These are phyloP conservation scores for Diorhabda elongata DNA, from an alignment of 1,140 invertebrate genomes.

Conservation along the genomic window DNA sequence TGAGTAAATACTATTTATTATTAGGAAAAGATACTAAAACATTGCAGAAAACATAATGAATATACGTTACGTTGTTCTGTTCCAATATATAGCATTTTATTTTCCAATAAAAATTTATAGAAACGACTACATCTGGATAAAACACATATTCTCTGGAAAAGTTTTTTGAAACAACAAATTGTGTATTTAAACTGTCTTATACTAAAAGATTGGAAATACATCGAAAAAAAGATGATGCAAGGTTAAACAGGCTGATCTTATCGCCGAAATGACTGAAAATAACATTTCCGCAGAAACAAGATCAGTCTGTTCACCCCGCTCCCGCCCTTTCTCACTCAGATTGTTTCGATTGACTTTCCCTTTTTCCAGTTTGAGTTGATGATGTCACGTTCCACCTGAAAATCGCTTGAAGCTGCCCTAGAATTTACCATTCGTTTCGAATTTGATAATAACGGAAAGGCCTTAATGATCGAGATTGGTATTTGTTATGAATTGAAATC, in stretches of 20 bases:
- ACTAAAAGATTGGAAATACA: too few species aligned
- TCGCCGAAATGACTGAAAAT: slow-evolving; percentile 60
- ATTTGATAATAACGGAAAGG: neutral
- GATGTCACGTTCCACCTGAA: slow-evolving; percentile 3
- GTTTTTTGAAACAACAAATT: too few species aligned
- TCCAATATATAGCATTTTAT: too few species aligned
- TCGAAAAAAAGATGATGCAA: neutral
- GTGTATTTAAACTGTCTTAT: too few species aligned
- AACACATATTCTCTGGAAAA: too few species aligned
- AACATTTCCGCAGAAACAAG: slow-evolving; percentile 58
- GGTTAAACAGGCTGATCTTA: slow-evolving; percentile 65
- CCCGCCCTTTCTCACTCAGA: neutral
- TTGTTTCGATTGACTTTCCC: slow-evolving; percentile 8
- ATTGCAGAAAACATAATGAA: too few species aligned
- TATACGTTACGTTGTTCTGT: too few species aligned
- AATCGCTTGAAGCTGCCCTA: neutral
- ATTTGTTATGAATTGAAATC: neutral
- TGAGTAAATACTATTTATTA: too few species aligned
- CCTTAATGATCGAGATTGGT: neutral
- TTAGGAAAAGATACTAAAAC: too few species aligned
- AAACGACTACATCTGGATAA: too few species aligned
- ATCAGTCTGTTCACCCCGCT: slow-evolving; percentile 57
- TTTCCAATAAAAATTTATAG: too few species aligned
- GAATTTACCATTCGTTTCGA: neutral
- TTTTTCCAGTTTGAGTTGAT: slow-evolving; percentile 9